Conservation (phyloP, 2,888 invertebrate genomes). For the Timema podura region DNA sequence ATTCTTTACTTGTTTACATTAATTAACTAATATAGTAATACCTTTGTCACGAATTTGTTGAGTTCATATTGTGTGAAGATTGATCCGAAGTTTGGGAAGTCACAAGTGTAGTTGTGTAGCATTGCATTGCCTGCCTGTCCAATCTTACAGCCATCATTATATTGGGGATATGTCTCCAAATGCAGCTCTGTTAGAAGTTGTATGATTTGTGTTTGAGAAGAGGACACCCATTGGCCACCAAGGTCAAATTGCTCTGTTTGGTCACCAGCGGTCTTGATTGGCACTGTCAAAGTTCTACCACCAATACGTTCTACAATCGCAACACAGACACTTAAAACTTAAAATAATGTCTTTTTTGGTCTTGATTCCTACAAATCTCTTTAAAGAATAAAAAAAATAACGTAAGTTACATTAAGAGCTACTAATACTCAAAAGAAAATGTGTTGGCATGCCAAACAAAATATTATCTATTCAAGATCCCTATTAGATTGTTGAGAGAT, state of each 20-base stretch:
- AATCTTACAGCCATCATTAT: not conserved
- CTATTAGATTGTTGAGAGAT: no score
- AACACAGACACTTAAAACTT: not conserved
- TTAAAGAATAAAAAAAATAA: no score
- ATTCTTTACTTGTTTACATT: no score
- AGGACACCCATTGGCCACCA: slow-evolving; percentile 17
- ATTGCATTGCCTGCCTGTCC: not conserved
- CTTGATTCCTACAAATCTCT: no score
- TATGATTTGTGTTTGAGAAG: slow-evolving; percentile 16
- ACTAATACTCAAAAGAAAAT: no score
- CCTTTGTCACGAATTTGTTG: slow-evolving; percentile 10
- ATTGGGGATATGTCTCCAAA: slow-evolving; percentile 15
- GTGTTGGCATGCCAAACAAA: no score
- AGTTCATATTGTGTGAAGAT: slow-evolving; percentile 13
- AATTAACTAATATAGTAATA: no score
- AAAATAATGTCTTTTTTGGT: no score
- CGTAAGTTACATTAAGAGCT: no score
- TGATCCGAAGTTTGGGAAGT: slow-evolving; percentile 13
- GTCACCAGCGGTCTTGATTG: not conserved
- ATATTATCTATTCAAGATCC: no score
- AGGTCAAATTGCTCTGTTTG: slow-evolving; percentile 15
- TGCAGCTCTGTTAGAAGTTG: slow-evolving; percentile 11
- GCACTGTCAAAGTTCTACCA: slow-evolving; percentile 13
- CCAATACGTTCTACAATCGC: slow-evolving; percentile 18
- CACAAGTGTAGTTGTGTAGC: not conserved